These are phyloP conservation scores for Trochalopteron elliotii DNA, from an alignment of 2,113 vertebrate species.

Conservation along the genomic window DNA sequence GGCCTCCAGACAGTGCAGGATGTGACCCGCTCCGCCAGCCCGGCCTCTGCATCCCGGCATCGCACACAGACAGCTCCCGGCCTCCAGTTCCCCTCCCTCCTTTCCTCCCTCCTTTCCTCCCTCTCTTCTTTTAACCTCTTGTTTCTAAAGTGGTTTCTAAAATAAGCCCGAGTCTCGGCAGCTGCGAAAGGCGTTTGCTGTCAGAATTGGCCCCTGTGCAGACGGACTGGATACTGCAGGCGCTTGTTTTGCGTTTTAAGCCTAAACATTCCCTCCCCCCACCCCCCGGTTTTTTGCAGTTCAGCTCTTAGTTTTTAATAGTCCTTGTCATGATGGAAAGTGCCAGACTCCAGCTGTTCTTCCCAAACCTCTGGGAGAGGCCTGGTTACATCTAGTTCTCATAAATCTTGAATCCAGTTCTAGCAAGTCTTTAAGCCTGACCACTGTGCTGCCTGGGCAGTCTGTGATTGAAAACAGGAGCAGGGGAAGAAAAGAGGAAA, in stretches of 20 bases:
- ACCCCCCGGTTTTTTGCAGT: not conserved
- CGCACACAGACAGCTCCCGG: not conserved
- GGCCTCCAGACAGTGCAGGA: slow-evolving; percentile 41
- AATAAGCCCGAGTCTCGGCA: slow-evolving; percentile 51
- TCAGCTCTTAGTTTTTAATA: slow-evolving; percentile 73
- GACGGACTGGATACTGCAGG: slow-evolving; percentile 26
- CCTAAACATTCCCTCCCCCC: not conserved
- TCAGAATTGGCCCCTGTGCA: slow-evolving; percentile 51
- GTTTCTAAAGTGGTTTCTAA: slow-evolving; percentile 71
- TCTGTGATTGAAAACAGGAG: slow-evolving; percentile 76
- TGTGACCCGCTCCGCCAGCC: slow-evolving; percentile 35
- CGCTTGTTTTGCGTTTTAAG: slow-evolving; percentile 62
- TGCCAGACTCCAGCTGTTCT: slow-evolving; percentile 82
- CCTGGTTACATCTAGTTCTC: slow-evolving; percentile 78
- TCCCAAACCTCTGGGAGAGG: slow-evolving; percentile 79
- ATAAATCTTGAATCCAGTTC: slow-evolving; percentile 79
- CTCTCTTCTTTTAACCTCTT: slow-evolving; percentile 53
- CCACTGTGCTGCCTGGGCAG: slow-evolving; percentile 67
- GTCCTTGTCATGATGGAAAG: slow-evolving; percentile 74
- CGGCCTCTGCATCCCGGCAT: slow-evolving; percentile 15
- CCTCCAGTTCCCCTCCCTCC: not conserved
- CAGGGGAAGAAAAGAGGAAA: slow-evolving; percentile 30
- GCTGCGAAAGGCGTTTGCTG: slow-evolving; percentile 39
- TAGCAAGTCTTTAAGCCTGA: slow-evolving; percentile 76
- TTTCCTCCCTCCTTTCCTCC: not conserved